Evolutionary conservation across 1,140 invertebrate species (phyloP).

Genomic region (Drosophila pruinosa): DNA sequence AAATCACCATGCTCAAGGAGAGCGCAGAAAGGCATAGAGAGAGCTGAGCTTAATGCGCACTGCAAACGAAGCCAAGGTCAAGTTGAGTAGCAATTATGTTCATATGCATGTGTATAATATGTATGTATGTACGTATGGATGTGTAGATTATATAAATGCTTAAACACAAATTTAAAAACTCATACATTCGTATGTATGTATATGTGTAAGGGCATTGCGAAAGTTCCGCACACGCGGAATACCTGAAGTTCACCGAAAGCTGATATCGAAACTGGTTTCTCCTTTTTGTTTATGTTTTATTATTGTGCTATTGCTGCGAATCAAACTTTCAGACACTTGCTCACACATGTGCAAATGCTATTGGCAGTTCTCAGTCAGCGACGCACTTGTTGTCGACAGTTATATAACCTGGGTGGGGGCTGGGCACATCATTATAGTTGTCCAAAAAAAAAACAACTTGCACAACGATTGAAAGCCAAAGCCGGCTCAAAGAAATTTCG

Average conservation of each 20-base stretch:
- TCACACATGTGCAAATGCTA: background rate
- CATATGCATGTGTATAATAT: background rate
- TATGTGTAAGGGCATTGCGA: slow-evolving; percentile 52
- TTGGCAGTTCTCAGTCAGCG: slow-evolving; percentile 12
- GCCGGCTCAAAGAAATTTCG: slow-evolving; percentile 57
- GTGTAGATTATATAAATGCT: slow-evolving; percentile 44
- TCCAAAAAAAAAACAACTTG: slow-evolving; percentile 31
- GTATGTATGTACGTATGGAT: slow-evolving; percentile 15
- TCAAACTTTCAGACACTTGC: too few species aligned
- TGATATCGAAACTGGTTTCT: slow-evolving; percentile 50
- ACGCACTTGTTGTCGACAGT: slow-evolving; percentile 10
- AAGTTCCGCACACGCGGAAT: slow-evolving; percentile 51
- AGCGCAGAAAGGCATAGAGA: background rate
- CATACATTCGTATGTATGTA: background rate
- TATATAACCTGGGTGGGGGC: slow-evolving; percentile 18
- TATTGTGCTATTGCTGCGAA: too few species aligned
- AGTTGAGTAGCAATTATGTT: slow-evolving; percentile 24
- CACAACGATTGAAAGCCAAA: slow-evolving; percentile 54
- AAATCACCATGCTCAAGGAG: background rate
- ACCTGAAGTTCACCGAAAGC: slow-evolving; percentile 55
- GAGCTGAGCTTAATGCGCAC: background rate
- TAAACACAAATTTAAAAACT: too few species aligned
- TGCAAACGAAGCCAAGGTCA: slow-evolving; percentile 66
- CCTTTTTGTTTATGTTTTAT: slow-evolving; percentile 13
- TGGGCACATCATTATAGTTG: slow-evolving; percentile 28